Conservation (phyloP, 2,797 vertebrate species). For the Zalophus californianus region DNA sequence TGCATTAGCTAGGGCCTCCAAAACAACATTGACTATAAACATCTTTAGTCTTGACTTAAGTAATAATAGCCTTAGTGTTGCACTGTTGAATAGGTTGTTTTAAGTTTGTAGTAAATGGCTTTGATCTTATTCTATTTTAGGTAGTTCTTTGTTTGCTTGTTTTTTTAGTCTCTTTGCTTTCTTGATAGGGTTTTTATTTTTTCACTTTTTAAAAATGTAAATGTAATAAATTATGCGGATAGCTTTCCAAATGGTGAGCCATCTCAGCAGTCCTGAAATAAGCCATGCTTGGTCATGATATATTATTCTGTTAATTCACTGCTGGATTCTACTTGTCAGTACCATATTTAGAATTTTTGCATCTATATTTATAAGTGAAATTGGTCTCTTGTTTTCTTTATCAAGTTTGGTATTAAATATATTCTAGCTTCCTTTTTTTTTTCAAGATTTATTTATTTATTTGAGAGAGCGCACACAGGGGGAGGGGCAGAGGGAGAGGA, state of each 20-base stretch:
- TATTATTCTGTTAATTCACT: not conserved
- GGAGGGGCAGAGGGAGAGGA: not conserved
- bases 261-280: not conserved
- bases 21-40: not conserved
- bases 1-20: not conserved
- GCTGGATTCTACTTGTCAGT: not conserved
- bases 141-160: not conserved
- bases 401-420: not conserved
- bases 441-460: not conserved
- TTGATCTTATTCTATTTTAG: not conserved
- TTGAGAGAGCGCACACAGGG: not conserved
- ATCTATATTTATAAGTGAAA: not conserved
- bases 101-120: not conserved
- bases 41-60: not conserved
- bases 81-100: not conserved
- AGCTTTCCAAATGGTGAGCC: not conserved
- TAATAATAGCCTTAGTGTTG: not conserved
- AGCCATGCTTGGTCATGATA: not conserved
- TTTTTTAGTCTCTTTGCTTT: not conserved
- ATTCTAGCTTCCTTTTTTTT: not conserved
- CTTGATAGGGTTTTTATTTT: not conserved
- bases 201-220: conserved; percentile 20
- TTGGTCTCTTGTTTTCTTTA: not conserved
- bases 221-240: not conserved
- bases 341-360: not conserved